Percentiles rank a stretch among this genome's conserved stretches.
Conservation (phyloP, 2,113 vertebrate genomes). For the Saguinus midas region DNA sequence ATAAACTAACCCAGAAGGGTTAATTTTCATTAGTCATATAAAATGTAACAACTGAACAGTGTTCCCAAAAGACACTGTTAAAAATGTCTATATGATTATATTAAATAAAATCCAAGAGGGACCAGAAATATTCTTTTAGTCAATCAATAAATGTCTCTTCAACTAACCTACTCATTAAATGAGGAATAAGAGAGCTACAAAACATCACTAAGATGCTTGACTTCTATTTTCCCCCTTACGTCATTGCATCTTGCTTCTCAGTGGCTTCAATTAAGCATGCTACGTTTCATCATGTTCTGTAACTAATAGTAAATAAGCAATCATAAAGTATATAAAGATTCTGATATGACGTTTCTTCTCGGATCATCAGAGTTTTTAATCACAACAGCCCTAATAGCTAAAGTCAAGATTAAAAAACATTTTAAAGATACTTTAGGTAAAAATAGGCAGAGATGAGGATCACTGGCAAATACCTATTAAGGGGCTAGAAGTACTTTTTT, state of each 20-base stretch:
- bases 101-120: constrained; percentile 11
- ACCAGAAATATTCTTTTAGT: background rate
- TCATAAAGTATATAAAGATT: background rate
- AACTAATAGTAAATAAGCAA: constrained; percentile 16
- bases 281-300: background rate
- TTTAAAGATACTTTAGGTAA: background rate
- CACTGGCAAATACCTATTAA: background rate
- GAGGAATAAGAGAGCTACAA: background rate
- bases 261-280: background rate
- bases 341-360: background rate
- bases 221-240: background rate
- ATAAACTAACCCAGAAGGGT: background rate
- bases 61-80: background rate
- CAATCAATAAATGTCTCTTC: background rate
- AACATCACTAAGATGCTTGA: background rate
- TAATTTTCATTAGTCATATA: background rate
- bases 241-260: background rate
- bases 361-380: background rate
- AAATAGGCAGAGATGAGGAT: background rate
- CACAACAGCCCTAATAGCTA: background rate
- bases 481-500: background rate
- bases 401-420: background rate
- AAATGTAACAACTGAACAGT: background rate
- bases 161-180: constrained; percentile 5
- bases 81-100: background rate